Evolutionary conservation across 2,888 invertebrate species (phyloP), one percentile per base, ranked within the genome.

Genomic region (Tachystola acroxantha): DNA sequence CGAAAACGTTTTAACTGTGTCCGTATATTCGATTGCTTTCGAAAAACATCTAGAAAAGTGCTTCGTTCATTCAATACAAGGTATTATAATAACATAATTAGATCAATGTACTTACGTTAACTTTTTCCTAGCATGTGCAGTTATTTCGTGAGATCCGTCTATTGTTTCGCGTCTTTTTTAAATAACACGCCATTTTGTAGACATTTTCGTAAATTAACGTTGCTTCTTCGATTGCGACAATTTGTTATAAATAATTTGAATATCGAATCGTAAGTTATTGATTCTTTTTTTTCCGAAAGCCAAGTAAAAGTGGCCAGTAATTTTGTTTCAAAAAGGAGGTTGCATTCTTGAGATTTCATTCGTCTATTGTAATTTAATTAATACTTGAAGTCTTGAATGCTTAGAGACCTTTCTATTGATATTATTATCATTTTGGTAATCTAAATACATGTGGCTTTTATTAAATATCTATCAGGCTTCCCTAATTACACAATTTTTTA

Each of bases 41-140:
- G 43, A 45, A 48, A 50, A 51, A 59, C 53, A 48, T 38, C 10
- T 6, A 11, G 31, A 64, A 81, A 73, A 71, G 81, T 77, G 41
- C 48, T 75, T 68, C 50, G 53, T 79, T 72, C 62, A 77, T 73
- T 79, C 77, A 81, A 61, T 68, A 77, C 59, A 57, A 50, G 48
- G 54, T 62, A 67, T 62, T 62, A 59, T 55, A 58, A 29, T 57
- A 48, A 46, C 46, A 50, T 75, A 80, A 81, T 77, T 80, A 73
- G 66, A 70, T 64, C 73, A 72, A 56, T 54, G 65, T 70, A 69
- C 61, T 58, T 66, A 65, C 66, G 62, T 55, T 48, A 59, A 58
- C 50, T 69, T 69, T 66, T 66, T 65, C 67, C 58, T 66, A 50
- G 72, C 76, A 74, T 81, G 81, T 82, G 81, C 78, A 76, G 78